Evolutionary conservation across 1,140 invertebrate genomes (phyloP), one percentile per base, ranked within the genome.

Genomic region (Euura saliciscinereae): DNA sequence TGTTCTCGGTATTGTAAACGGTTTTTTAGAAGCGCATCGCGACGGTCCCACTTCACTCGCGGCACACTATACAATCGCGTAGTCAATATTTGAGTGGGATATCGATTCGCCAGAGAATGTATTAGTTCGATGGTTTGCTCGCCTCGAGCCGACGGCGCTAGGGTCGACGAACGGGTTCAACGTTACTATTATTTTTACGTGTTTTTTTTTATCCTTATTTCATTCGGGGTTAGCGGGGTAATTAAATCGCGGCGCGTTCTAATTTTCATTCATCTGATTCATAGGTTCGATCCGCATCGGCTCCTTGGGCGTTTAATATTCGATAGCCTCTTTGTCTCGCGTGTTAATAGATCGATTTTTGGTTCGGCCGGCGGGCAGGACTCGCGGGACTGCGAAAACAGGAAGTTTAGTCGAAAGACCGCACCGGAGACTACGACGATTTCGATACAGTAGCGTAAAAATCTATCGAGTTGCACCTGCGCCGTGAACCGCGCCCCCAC

Each of bases 11-110:
- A 59, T 59, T 59, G 10, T 11, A 5, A 5, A 66, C 10, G 28
- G 69, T 46, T 71, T 71, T 71, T 80, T 78, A 80, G 75, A 78
- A 79, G 75, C 74, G 78, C 80, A 80, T 82, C 77, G 78, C 78
- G 74, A 70, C 76, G 51, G 51, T n/a, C 70, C 70, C 66, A 66
- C 74, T 74, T 78, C 74, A 75, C 73, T 83, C 79, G 80, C 82
- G 79, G 46, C 66, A 73, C 73, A 80, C 82, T 59, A 85, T 1
- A 28, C 83, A 83, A 82, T 81, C 79, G 82, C 78, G 77, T 70
- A 85, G 84, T 86, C 85, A 86, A 85, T 85, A 85, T 86, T 85
- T 84, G 80, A 85, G 81, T 76, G 80, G 79, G 84, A 86, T 85
- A 86, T 86, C 85, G 84, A 85, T 86, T 86, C 77, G 84, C 78